Conservation (phyloP, 1,140 invertebrate species). For the Zelostemma sp. region DNA sequence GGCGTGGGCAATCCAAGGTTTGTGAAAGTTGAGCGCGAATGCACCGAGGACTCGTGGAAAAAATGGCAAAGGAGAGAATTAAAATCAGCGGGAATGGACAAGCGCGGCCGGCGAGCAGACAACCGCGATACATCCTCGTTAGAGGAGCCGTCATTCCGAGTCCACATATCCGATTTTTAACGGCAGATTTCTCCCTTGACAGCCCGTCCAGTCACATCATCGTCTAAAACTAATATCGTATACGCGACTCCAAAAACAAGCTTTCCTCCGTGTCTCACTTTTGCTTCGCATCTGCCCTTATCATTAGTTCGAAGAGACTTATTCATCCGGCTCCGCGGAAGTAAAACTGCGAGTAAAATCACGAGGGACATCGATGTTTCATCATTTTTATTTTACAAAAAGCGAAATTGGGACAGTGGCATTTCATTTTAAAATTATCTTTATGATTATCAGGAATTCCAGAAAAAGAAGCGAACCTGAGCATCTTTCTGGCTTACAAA, state of each 20-base stretch:
- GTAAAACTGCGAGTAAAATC: too few relatives aligned
- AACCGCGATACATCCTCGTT: slow-evolving; percentile 29
- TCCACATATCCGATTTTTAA: slow-evolving; percentile 32
- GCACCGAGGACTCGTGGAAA: background rate
- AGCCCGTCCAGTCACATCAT: slow-evolving; percentile 29
- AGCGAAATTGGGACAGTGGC: too few relatives aligned
- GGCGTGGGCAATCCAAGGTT: background rate
- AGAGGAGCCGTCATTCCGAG: slow-evolving; percentile 20
- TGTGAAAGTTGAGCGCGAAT: background rate
- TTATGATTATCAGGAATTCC: too few relatives aligned
- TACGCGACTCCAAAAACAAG: slow-evolving; percentile 3
- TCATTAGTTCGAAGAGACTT: background rate
- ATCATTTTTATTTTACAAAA: too few relatives aligned
- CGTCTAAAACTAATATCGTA: slow-evolving; percentile 22
- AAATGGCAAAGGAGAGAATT: slow-evolving; percentile 14
- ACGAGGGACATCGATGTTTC: too few relatives aligned
- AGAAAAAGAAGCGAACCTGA: too few relatives aligned
- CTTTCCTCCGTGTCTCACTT: background rate
- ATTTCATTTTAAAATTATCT: too few relatives aligned
- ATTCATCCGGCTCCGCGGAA: too few relatives aligned
- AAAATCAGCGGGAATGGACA: slow-evolving; percentile 26
- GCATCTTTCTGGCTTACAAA: too few relatives aligned
- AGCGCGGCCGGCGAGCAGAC: slow-evolving; percentile 15
- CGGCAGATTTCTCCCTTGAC: slow-evolving; percentile 28
- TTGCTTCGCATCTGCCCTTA: background rate